Percentiles rank a stretch among this genome's conserved stretches.
Conservation (phyloP, 2,888 invertebrate genomes). For the Sarcophaga subvicina region DNA sequence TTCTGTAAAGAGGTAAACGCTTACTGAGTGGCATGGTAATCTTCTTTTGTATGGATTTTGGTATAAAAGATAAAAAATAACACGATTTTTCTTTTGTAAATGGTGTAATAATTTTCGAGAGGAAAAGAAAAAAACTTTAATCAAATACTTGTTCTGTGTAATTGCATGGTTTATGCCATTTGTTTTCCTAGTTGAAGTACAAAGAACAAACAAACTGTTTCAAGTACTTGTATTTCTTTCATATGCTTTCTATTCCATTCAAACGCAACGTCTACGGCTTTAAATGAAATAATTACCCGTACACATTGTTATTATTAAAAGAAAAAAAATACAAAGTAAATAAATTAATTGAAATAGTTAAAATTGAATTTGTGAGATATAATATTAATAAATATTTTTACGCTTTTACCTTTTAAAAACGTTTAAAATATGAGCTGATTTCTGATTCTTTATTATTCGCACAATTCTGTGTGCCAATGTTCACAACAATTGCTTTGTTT, state of each 20-base stretch:
- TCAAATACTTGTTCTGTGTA: neutral
- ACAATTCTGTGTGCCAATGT: no score
- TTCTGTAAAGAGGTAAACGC: no score
- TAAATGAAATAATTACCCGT: neutral
- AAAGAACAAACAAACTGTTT: constrained; percentile 16
- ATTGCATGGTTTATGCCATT: constrained; percentile 26
- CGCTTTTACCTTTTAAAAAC: no score
- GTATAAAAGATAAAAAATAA: no score
- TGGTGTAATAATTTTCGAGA: neutral
- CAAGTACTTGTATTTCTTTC: neutral
- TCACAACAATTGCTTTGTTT: no score
- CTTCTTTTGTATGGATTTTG: no score
- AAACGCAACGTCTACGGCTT: neutral
- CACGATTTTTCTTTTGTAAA: neutral
- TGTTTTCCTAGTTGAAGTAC: neutral
- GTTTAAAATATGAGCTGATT: no score
- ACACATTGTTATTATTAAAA: neutral
- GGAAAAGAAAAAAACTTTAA: neutral
- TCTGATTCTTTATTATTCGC: no score
- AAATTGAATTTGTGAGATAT: neutral
- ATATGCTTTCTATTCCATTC: neutral
- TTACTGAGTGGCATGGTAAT: no score
- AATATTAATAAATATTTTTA: neutral
- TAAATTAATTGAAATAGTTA: neutral
- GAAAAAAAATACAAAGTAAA: neutral